Evolutionary conservation across 2,797 vertebrate genomes (phyloP).

Genomic region (Hozukius guyotensis): DNA sequence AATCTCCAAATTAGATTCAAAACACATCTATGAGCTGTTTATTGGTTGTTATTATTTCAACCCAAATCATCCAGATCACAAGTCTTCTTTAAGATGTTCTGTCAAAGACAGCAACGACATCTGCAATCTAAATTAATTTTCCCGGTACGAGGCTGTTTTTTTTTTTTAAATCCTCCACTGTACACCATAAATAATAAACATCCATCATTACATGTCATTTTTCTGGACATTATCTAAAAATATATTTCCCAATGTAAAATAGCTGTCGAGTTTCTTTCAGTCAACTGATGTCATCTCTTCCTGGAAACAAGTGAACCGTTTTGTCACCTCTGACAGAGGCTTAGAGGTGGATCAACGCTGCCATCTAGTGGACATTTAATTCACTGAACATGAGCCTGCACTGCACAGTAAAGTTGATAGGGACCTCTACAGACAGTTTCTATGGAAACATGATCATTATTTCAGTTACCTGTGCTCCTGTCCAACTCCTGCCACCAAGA

Average conservation of each 20-base stretch:
- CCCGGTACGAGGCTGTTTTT: background rate
- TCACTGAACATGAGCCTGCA: background rate
- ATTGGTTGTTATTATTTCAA: background rate
- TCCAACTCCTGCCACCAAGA: slow-evolving; percentile 93
- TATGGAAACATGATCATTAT: slow-evolving; percentile 34
- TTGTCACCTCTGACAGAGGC: background rate
- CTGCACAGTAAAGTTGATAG: background rate
- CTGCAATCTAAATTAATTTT: background rate
- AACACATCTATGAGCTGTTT: background rate
- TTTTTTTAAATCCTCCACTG: background rate
- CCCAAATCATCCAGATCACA: background rate
- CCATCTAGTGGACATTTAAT: slow-evolving; percentile 54
- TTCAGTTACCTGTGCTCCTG: slow-evolving; percentile 93
- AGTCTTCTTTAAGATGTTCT: background rate
- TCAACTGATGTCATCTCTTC: background rate
- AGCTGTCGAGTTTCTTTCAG: background rate
- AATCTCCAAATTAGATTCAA: background rate
- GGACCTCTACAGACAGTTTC: slow-evolving; percentile 13
- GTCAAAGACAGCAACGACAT: background rate
- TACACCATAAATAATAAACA: background rate
- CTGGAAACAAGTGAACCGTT: too few relatives aligned
- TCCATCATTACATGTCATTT: background rate
- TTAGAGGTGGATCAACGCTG: slow-evolving; percentile 26
- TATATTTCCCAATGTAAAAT: background rate
- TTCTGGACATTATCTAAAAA: background rate